A percentile compares a stretch with the other conserved stretches of the same genome.
Conservation (phyloP, 2,113 vertebrate genomes). For the Podocnemis expansa region DNA sequence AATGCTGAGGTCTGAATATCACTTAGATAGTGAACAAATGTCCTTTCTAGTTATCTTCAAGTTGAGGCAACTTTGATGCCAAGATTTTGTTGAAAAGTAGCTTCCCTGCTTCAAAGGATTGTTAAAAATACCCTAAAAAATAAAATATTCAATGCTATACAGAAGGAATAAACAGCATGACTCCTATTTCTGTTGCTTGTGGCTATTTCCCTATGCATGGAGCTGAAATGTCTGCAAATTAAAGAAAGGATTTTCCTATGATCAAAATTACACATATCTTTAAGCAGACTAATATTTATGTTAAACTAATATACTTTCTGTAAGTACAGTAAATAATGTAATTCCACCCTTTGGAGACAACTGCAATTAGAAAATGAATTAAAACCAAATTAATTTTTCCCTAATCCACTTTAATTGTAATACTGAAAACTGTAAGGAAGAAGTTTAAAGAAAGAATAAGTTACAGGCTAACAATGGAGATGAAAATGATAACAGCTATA, state of each 20-base stretch:
- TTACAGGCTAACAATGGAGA: conserved; percentile 15
- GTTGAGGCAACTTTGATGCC: not conserved
- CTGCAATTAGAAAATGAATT: conserved; percentile 52
- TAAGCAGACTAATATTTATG: conserved; percentile 41
- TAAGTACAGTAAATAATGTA: conserved; percentile 4
- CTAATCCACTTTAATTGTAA: conserved; percentile 13
- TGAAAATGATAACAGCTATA: not conserved
- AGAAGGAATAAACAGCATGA: not conserved
- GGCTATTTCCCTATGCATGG: not conserved
- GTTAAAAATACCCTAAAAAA: conserved; percentile 27
- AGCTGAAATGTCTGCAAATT: conserved; percentile 16
- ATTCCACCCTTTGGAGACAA: conserved; percentile 29
- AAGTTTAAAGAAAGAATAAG: conserved; percentile 20
- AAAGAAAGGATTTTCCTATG: not conserved
- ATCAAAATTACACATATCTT: conserved; percentile 26
- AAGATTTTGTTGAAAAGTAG: not conserved
- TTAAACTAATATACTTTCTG: conserved; percentile 12
- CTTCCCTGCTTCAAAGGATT: not conserved
- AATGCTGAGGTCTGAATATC: not conserved
- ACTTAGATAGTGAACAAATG: not conserved
- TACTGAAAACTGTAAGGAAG: too few relatives aligned
- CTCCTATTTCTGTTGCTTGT: not conserved
- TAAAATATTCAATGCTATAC: not conserved
- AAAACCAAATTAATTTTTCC: conserved; percentile 64
- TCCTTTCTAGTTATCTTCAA: not conserved